Conservation (phyloP, 2,888 invertebrate genomes). For the Parnassius mnemosyne region DNA sequence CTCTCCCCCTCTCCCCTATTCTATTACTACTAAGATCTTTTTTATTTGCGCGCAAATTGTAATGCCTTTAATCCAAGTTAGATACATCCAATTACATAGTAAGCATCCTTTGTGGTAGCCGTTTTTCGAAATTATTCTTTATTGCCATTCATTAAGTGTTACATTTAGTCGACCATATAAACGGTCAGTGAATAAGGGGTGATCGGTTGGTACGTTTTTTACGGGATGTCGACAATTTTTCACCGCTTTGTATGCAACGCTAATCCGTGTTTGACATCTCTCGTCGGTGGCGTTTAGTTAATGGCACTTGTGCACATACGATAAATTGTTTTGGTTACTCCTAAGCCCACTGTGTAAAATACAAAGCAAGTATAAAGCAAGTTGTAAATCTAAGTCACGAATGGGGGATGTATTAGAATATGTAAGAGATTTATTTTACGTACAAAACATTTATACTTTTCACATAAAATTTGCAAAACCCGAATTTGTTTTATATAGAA, state of each 20-base stretch:
- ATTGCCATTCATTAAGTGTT: slow-evolving; percentile 31
- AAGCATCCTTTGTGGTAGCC: slow-evolving; percentile 45
- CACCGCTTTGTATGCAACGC: slow-evolving; percentile 64
- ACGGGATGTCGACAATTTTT: slow-evolving; percentile 68
- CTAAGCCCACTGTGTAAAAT: slow-evolving; percentile 2
- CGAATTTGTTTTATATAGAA: too few relatives aligned
- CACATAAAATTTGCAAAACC: too few relatives aligned
- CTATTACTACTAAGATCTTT: slow-evolving; percentile 48
- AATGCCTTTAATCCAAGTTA: slow-evolving; percentile 77
- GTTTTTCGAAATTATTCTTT: slow-evolving; percentile 30
- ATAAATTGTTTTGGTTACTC: slow-evolving; percentile 22
- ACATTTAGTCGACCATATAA: slow-evolving; percentile 31
- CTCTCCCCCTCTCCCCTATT: slow-evolving; percentile 53
- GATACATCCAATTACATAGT: slow-evolving; percentile 75
- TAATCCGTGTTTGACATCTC: slow-evolving; percentile 77
- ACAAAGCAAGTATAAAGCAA: slow-evolving; percentile 4
- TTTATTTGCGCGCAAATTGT: slow-evolving; percentile 75
- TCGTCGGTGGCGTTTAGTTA: slow-evolving; percentile 66
- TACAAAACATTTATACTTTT: too few relatives aligned
- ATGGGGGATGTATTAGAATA: too few relatives aligned
- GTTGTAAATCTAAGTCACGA: background rate
- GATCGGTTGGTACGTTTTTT: slow-evolving; percentile 56
- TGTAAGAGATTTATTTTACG: too few relatives aligned
- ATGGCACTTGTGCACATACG: slow-evolving; percentile 49
- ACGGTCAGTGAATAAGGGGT: slow-evolving; percentile 38